Evolutionary conservation across 2,113 vertebrate species (phyloP), one percentile per base, ranked within the genome.

Genomic region (Daubentonia madagascariensis): DNA sequence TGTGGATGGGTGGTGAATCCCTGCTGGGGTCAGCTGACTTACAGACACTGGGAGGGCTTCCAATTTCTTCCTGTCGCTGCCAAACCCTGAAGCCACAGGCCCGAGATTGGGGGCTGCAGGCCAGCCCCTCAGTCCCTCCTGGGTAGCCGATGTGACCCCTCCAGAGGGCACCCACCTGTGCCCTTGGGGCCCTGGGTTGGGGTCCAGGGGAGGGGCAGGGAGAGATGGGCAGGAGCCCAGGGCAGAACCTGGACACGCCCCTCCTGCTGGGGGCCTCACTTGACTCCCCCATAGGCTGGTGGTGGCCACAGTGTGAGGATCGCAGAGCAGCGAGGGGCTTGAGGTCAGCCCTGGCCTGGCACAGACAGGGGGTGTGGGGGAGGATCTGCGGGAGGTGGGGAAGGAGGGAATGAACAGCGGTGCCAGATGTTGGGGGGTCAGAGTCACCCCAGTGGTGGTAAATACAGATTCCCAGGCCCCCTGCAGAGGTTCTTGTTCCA

Each of bases 261-360:
- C 9, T 28, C 28, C 40, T 20, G 0, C 2, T n/a, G 17, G 70
- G 23, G 59, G 22, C 40, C 40, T 73, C 0, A 0, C 11, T 7
- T 18, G n/a, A 12, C 3, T 8, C 43, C 40, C 40, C 25, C 7
- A 8, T 32, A 30, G 72, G 45, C 25, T 3, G 8, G 28, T 75
- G 1, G 84, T 63, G 52, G 70, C 87, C 0, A 0, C 50, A 70
- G 48, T 87, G 32, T 20, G 25, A 25, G 9, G 61, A 5, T 6
- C 10, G 25, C 8, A 0, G 23, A 22, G 52, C 2, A n/a, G 5
- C 1, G 1, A 32, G 1, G 25, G 30, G 0, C 0, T 12, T 0
- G 67, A 12, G 73, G 75, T 30, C 54, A 76, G 67, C 2, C 50
- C 0, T 30, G 45, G 30, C 50, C 20, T 52, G 50, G 50, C 30